Conservation (phyloP, 2,797 vertebrate genomes). For the Danio choprae region DNA sequence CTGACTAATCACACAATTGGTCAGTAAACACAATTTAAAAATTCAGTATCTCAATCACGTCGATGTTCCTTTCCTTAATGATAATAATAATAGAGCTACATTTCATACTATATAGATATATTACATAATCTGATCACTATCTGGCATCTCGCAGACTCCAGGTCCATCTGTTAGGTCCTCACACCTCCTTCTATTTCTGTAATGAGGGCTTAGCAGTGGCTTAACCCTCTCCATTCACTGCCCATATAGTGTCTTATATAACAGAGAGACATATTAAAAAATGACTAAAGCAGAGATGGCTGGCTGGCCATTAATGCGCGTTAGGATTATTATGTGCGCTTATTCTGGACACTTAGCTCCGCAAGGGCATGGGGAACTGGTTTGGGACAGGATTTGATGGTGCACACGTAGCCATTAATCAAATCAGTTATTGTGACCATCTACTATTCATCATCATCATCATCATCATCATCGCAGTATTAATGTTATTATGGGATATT, state of each 20-base stretch:
- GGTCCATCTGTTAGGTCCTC: conserved; percentile 50
- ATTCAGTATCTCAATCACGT: conserved; percentile 22
- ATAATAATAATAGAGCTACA: neutral
- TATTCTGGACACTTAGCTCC: conserved; percentile 20
- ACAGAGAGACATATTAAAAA: conserved; percentile 56
- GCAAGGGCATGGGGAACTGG: neutral
- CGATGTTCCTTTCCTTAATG: conserved; percentile 9
- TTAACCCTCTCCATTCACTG: conserved; percentile 52
- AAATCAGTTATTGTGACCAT: conserved; percentile 21
- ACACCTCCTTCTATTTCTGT: conserved; percentile 46
- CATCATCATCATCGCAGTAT: neutral
- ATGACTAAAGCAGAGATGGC: conserved; percentile 53
- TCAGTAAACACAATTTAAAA: conserved; percentile 24
- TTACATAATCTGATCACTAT: conserved; percentile 35
- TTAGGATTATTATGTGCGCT: conserved; percentile 50
- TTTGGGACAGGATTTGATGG: conserved; percentile 15
- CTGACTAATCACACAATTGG: conserved; percentile 11
- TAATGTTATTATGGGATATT: neutral
- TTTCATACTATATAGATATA: neutral
- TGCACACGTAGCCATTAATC: conserved; percentile 20
- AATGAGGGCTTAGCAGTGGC: conserved; percentile 52
- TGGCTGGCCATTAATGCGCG: conserved; percentile 56
- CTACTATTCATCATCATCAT: neutral
- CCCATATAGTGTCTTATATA: conserved; percentile 51
- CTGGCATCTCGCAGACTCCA: conserved; percentile 35